A percentile compares a stretch with the other conserved stretches of the same genome.
phyloP scores from a whole-genome alignment of 2,797 vertebrate genomes.

The Arremon brunneinucha region DNA sequence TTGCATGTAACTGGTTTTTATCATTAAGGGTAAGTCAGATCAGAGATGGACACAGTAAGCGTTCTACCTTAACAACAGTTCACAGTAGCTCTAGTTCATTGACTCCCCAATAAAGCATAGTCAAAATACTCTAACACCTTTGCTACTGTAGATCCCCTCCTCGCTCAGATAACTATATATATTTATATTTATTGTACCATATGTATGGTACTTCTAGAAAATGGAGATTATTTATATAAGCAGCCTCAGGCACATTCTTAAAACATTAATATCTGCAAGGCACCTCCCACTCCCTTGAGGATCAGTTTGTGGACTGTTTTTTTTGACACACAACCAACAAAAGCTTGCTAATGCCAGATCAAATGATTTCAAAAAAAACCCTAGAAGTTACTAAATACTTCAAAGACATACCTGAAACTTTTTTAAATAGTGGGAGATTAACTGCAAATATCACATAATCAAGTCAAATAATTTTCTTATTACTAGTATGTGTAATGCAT shows the following conservation, averaged over 20 bases:
- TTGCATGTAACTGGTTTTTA: constrained; percentile 47
- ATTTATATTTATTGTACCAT: constrained; percentile 28
- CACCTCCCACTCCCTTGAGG: constrained; percentile 74
- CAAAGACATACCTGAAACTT: constrained; percentile 69
- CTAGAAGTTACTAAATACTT: constrained; percentile 69
- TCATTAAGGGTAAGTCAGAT: constrained; percentile 51
- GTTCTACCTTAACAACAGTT: constrained; percentile 30
- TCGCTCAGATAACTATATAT: constrained; percentile 18
- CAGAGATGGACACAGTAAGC: constrained; percentile 54
- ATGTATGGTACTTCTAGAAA: constrained; percentile 54
- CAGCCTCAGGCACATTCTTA: constrained; percentile 78
- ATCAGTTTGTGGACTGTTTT: constrained; percentile 65
- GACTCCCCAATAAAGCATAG: constrained; percentile 56
- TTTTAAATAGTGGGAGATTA: constrained; percentile 75
- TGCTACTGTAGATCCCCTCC: constrained; percentile 21
- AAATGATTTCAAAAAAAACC: constrained; percentile 58
- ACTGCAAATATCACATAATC: constrained; percentile 74
- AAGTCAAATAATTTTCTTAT: constrained; percentile 65
- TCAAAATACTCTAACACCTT: constrained; percentile 47
- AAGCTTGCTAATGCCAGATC: constrained; percentile 61
- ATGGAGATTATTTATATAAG: constrained; percentile 72
- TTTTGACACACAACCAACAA: constrained; percentile 64
- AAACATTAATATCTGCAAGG: constrained; percentile 75
- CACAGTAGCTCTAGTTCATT: constrained; percentile 53
- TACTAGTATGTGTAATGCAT: constrained; percentile 77